phyloP scores from a whole-genome alignment of 2,888 invertebrate genomes.

The Troides helena region DNA sequence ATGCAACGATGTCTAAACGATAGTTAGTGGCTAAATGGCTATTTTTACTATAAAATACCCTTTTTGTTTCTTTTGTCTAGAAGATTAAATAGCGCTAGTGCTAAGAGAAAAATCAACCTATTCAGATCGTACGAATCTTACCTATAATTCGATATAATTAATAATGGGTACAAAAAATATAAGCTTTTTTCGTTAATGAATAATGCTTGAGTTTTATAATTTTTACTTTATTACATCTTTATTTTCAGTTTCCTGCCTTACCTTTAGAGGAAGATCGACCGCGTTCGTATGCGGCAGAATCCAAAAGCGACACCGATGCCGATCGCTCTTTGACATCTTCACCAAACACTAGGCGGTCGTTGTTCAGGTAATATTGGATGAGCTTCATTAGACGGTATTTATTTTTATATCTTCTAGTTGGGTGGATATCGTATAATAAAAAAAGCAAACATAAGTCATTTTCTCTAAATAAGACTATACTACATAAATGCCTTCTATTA shows the following conservation, averaged over 20 bases:
- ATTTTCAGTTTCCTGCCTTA: slow-evolving; percentile 52
- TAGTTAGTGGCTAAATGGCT: too few relatives aligned
- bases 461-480: too few relatives aligned
- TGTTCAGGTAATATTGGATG: slow-evolving; percentile 39
- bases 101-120: too few relatives aligned
- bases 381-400: neutral
- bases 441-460: neutral
- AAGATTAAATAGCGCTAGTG: too few relatives aligned
- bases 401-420: neutral
- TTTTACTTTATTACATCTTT: neutral
- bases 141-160: too few relatives aligned
- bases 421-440: neutral
- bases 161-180: too few relatives aligned
- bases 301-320: slow-evolving; percentile 50
- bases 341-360: slow-evolving; percentile 41
- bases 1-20: too few relatives aligned
- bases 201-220: neutral
- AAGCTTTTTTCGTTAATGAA: neutral
- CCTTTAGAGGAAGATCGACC: slow-evolving; percentile 49
- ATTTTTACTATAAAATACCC: too few relatives aligned
- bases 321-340: slow-evolving; percentile 59
- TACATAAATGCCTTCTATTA: too few relatives aligned
- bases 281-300: slow-evolving; percentile 36
- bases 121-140: too few relatives aligned
- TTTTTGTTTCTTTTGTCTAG: too few relatives aligned